Evolutionary conservation across 2,888 invertebrate genomes (phyloP), one percentile per base, ranked within the genome.

Genomic region (Drosophila subquinaria): DNA sequence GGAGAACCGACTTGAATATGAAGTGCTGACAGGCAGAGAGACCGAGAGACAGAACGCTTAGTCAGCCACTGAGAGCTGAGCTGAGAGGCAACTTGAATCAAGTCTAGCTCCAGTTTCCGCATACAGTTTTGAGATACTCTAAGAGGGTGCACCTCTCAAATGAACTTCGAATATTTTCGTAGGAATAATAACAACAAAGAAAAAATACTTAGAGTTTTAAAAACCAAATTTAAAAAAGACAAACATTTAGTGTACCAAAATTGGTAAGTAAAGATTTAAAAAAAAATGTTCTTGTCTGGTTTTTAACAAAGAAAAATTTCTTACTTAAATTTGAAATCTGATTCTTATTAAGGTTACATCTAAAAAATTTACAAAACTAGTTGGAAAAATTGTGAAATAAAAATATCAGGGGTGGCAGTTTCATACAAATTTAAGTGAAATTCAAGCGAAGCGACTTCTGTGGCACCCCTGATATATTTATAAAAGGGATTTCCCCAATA

Each of bases 1-100:
- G 74, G 65, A 64, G 62, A 78, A 66, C 69, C 69, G 63, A 69
- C 69, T 78, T 63, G 62, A 73, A 61, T 69, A 65, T 85, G 43
- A 80, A 88, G 82, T 88, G 82, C 67, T 75, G 77, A 85, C 86
- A 88, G 43, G 23, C 15, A 30, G 40, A 38, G 13, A 38, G 43
- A 35, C 23, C 30, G 40, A 38, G 13, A 38, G 43, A 43, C 27
- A 30, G 85, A 74, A 68, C 73, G 88, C 85, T 82, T 84, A 84
- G 76, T 87, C 81, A 72, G 68, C 35, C 56, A 13, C 36, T 4
- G 13, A 36, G 71, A 66, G 60, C 35, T 48, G 56, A 23, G 52
- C 35, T 48, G 56, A 23, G 52, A 23, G 59, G 36, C 48, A 55
- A 36, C 67, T 76, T 27, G 56, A 76, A 13, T 13, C 36, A 5